A percentile compares a stretch with the other conserved stretches of the same genome.
These are phyloP conservation scores for Coluber constrictor DNA, from an alignment of 2,797 vertebrate genomes.

Conservation along the genomic window DNA sequence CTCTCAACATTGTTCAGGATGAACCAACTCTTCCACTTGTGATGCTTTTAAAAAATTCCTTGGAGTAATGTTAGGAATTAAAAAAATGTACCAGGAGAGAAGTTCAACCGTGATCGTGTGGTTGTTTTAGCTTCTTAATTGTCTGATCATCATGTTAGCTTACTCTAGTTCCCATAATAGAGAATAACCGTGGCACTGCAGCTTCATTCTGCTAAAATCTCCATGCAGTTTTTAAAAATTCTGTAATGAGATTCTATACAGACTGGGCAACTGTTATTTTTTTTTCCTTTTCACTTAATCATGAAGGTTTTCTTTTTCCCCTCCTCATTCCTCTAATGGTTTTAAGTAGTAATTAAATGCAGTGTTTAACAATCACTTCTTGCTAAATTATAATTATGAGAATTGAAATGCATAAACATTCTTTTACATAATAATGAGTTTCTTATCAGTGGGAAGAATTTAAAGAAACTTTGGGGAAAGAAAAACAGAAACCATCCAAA, in stretches of 20 bases:
- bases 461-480: neutral
- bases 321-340: conserved; percentile 34
- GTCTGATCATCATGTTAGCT: neutral
- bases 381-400: conserved; percentile 60
- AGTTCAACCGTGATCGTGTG: neutral
- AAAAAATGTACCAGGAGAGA: neutral
- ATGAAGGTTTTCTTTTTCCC: neutral
- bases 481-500: neutral
- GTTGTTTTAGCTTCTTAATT: conserved; percentile 1
- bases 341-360: conserved; percentile 60
- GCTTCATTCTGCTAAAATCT: conserved; percentile 18
- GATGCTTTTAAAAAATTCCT: neutral
- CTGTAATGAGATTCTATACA: conserved; percentile 28
- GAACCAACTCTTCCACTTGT: neutral
- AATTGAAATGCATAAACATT: conserved; percentile 59
- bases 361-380: conserved; percentile 44
- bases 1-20: neutral
- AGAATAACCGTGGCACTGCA: neutral
- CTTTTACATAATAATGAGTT: conserved; percentile 48
- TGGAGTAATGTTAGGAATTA: neutral
- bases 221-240: conserved; percentile 29
- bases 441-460: conserved; percentile 35
- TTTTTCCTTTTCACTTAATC: conserved; percentile 33
- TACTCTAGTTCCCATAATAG: neutral
- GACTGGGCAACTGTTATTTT: conserved; percentile 36